Conservation (phyloP, 2,888 invertebrate species). For the Creontiades dilutus region DNA sequence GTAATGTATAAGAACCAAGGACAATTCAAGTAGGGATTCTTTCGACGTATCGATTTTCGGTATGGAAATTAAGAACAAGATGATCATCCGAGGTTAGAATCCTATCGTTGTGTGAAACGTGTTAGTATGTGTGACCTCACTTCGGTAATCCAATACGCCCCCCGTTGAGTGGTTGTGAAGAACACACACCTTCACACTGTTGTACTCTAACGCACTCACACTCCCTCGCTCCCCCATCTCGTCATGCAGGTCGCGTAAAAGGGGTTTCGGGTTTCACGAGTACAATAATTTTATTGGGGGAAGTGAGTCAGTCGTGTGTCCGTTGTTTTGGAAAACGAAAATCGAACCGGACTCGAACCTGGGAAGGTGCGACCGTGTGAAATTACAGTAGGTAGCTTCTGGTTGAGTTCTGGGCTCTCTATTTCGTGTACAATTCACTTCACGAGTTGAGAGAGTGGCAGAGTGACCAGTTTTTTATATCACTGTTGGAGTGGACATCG, state of each 20-base stretch:
- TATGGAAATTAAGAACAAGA: no score
- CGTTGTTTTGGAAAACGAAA: not conserved
- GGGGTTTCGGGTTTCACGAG: not conserved
- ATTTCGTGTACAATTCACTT: no score
- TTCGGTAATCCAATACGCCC: not conserved
- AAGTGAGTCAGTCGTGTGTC: not conserved
- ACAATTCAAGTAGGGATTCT: no score
- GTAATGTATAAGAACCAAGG: no score
- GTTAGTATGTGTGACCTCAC: not conserved
- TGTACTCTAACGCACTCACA: not conserved
- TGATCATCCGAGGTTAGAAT: no score
- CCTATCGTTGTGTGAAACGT: no score
- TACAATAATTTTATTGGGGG: not conserved
- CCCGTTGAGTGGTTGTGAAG: not conserved
- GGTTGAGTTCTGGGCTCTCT: no score
- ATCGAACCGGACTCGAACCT: not conserved
- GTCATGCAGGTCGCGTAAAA: not conserved
- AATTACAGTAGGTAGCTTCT: slow-evolving; percentile 7
- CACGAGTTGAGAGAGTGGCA: no score
- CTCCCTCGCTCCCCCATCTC: not conserved
- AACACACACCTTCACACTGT: not conserved
- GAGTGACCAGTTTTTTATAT: no score
- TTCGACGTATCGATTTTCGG: no score
- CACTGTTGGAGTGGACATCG: no score
- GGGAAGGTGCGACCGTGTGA: not conserved